Conservation (phyloP, 2,113 vertebrate genomes). For the human region GRCh38 chr11:83706501-83707000, state of each 20-base stretch:
- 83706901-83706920: background rate
- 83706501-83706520: background rate
- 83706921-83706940: background rate
- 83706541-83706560: background rate
- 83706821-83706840: background rate
- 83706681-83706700: background rate
- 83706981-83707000: background rate
- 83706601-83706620: background rate
- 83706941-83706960: background rate
- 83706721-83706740: background rate
- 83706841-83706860: background rate
- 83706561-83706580: background rate
- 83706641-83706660: background rate
- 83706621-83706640: background rate
- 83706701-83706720: background rate
- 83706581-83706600: background rate
- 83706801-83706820: background rate
- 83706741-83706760: conserved; percentile 27
- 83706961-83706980: background rate
- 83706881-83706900: background rate
- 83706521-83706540: background rate
- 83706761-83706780: background rate
- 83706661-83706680: background rate
- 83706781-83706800: background rate
- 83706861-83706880: background rate